Percentiles rank a stretch among this genome's conserved stretches.
phyloP scores from a whole-genome alignment of 2,888 invertebrate genomes.

The Raillietiella orientalis region DNA sequence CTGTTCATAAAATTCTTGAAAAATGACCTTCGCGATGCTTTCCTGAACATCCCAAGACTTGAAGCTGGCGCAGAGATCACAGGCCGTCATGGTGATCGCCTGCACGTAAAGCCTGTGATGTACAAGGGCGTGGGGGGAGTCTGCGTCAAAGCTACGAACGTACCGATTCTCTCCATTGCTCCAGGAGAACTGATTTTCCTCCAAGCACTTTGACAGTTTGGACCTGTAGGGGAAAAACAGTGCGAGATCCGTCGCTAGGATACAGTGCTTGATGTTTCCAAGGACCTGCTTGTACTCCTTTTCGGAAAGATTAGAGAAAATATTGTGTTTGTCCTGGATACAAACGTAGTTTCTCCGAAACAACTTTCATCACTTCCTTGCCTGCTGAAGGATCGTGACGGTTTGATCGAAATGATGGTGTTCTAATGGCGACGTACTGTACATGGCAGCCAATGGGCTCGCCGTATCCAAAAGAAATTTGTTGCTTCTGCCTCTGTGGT shows the following conservation, averaged over 20 bases:
- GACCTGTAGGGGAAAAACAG: conserved; percentile 42
- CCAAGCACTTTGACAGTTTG: conserved; percentile 20
- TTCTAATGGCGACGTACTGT: conserved; percentile 54
- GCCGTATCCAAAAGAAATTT: conserved; percentile 51
- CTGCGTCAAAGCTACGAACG: not conserved
- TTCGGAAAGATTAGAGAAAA: conserved; percentile 33
- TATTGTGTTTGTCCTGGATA: conserved; percentile 45
- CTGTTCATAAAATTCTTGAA: conserved; percentile 47
- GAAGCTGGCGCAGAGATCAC: conserved; percentile 46
- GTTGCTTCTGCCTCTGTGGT: conserved; percentile 55
- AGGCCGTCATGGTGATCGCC: conserved; percentile 49
- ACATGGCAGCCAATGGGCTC: conserved; percentile 48
- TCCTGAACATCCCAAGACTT: conserved; percentile 54
- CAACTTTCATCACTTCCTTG: not conserved
- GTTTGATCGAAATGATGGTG: conserved; percentile 70
- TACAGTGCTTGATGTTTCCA: conserved; percentile 39
- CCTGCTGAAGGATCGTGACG: conserved; percentile 42
- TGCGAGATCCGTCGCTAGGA: conserved; percentile 51
- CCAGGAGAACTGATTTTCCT: conserved; percentile 27
- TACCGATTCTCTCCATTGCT: conserved; percentile 25
- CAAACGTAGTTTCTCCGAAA: not conserved
- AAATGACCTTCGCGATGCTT: conserved; percentile 43
- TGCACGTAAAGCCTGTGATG: conserved; percentile 23
- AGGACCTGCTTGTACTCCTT: conserved; percentile 42
- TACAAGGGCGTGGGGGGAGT: not conserved